Percentiles rank a stretch among this genome's conserved stretches.
Conservation (phyloP, 2,888 invertebrate genomes). For the Folsomia candida region DNA sequence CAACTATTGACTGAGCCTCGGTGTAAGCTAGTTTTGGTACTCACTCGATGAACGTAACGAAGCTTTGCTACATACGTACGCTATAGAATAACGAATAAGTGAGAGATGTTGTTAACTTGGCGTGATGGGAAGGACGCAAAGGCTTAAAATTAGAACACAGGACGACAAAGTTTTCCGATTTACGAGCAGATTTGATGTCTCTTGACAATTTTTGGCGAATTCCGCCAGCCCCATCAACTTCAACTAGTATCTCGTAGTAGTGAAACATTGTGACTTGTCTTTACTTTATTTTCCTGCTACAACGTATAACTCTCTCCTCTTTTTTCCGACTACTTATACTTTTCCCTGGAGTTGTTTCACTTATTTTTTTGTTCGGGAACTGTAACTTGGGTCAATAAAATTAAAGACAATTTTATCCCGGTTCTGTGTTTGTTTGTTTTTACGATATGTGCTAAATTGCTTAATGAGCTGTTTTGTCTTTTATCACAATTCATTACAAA, state of each 20-base stretch:
- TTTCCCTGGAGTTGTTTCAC: background rate
- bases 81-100: background rate
- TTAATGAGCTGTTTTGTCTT: slow-evolving; percentile 7
- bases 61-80: no score
- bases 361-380: background rate
- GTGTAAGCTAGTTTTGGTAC: no score
- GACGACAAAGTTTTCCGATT: slow-evolving; percentile 13
- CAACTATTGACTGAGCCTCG: background rate
- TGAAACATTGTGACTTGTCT: background rate
- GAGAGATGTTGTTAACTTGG: background rate
- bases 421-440: background rate
- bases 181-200: slow-evolving; percentile 20
- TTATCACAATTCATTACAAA: background rate
- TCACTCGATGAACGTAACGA: no score
- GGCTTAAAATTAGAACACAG: slow-evolving; percentile 10
- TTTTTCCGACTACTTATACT: background rate
- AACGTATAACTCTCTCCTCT: background rate
- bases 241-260: background rate
- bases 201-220: slow-evolving; percentile 15
- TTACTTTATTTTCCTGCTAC: background rate
- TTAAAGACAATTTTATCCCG: slow-evolving; percentile 4
- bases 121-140: background rate
- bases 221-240: background rate
- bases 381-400: slow-evolving; percentile 4
- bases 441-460: slow-evolving; percentile 3